These are phyloP conservation scores for Drosophila kikkawai DNA, from an alignment of 1,140 invertebrate species.

Conservation along the genomic window DNA sequence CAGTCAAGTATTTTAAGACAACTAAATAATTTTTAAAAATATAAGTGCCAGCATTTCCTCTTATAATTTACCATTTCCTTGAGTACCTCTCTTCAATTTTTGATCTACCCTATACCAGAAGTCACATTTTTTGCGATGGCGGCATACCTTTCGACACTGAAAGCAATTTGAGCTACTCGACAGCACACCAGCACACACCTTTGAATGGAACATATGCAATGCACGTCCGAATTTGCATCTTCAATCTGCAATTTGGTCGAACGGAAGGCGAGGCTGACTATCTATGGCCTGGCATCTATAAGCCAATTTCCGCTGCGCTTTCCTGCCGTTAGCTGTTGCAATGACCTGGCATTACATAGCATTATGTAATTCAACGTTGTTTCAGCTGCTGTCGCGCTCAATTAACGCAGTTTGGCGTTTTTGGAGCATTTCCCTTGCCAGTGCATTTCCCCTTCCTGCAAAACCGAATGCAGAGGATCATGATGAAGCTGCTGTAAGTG, in stretches of 20 bases:
- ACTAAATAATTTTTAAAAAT: too few species aligned
- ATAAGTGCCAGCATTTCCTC: too few species aligned
- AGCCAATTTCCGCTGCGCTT: conserved; percentile 69
- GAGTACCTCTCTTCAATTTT: background rate
- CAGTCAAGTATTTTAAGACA: too few species aligned
- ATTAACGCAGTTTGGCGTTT: conserved; percentile 69
- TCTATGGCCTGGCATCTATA: conserved; percentile 67
- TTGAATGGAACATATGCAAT: conserved; percentile 65
- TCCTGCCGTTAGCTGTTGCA: conserved; percentile 5
- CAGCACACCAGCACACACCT: conserved; percentile 29
- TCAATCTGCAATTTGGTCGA: conserved; percentile 67
- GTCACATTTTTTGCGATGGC: conserved; percentile 4
- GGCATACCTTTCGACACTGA: conserved; percentile 40
- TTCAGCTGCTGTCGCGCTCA: conserved; percentile 58
- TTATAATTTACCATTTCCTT: background rate
- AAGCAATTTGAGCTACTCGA: conserved; percentile 69
- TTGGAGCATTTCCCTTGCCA: conserved; percentile 67
- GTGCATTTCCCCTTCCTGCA: conserved; percentile 29
- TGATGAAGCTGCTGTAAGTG: conserved; percentile 53
- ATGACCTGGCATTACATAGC: conserved; percentile 14
- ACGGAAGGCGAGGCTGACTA: conserved; percentile 57
- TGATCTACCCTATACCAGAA: background rate
- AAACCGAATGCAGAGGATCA: conserved; percentile 30
- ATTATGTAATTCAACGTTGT: conserved; percentile 35
- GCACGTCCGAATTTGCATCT: conserved; percentile 69